These are phyloP conservation scores for Hiodon tergisus DNA, from an alignment of 2,113 vertebrate genomes.

Conservation along the genomic window DNA sequence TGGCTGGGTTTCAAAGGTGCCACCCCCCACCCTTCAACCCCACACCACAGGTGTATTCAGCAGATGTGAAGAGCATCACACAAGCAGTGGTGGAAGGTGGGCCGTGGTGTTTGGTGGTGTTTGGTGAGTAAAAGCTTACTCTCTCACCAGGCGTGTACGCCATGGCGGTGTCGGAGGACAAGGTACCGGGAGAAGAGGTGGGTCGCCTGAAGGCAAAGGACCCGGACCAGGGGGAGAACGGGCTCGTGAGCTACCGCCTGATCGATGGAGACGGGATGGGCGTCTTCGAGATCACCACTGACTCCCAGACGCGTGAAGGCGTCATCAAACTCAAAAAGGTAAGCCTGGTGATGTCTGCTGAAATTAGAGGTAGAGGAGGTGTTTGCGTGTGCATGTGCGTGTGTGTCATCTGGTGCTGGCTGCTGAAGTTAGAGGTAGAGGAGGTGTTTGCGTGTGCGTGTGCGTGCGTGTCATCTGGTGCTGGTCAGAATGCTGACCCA, in stretches of 20 bases:
- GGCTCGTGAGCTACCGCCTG: slow-evolving; percentile 82
- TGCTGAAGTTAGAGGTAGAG: neutral
- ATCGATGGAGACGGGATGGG: slow-evolving; percentile 83
- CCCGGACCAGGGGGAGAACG: slow-evolving; percentile 88
- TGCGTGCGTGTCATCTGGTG: too few species aligned
- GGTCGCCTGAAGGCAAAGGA: slow-evolving; percentile 92
- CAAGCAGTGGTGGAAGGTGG: too few species aligned
- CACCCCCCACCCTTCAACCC: neutral
- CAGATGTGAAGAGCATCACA: too few species aligned
- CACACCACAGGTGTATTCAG: neutral
- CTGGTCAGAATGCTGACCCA: too few species aligned
- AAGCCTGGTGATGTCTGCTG: slow-evolving; percentile 21
- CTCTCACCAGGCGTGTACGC: slow-evolving; percentile 77
- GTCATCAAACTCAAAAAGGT: slow-evolving; percentile 96
- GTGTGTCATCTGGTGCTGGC: neutral
- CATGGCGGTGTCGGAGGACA: slow-evolving; percentile 86
- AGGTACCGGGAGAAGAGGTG: slow-evolving; percentile 85
- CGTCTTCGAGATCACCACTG: slow-evolving; percentile 82
- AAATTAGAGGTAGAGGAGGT: neutral
- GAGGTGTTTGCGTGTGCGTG: slow-evolving; percentile 4
- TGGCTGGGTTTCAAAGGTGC: slow-evolving; percentile 1
- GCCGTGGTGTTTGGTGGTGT: too few species aligned
- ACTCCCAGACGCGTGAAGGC: slow-evolving; percentile 90
- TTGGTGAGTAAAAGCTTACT: neutral
- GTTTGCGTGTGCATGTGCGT: neutral